A percentile compares a stretch with the other conserved stretches of the same genome.
phyloP scores from a whole-genome alignment of 2,113 vertebrate species.

The Smithornis capensis region DNA sequence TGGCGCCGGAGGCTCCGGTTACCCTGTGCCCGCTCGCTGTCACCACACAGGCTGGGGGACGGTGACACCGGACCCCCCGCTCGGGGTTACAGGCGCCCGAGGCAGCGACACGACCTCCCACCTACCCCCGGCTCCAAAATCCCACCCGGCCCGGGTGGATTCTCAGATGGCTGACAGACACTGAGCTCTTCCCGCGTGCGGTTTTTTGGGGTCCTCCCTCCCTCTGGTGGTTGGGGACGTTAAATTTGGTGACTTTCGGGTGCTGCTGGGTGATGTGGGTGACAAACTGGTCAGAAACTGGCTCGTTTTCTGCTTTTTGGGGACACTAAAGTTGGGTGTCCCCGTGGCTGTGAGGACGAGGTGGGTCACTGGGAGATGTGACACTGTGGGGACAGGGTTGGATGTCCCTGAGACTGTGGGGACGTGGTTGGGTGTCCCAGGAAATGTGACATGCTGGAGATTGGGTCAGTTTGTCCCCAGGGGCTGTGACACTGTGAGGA shows the following conservation, averaged over 20 bases:
- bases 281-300: rapidly evolving
- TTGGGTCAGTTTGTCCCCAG: not conserved
- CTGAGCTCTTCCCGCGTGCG: not conserved
- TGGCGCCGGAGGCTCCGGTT: not conserved
- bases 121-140: not conserved
- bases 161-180: not conserved
- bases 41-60: rapidly evolving
- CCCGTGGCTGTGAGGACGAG: not conserved
- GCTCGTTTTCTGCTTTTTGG: not conserved
- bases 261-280: not conserved
- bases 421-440: not conserved
- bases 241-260: not conserved
- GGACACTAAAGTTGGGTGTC: not conserved
- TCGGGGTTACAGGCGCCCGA: not conserved
- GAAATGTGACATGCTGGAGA: rapidly evolving
- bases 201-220: not conserved
- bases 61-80: not conserved
- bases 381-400: not conserved
- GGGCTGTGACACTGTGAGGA: not conserved
- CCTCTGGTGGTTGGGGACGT: not conserved
- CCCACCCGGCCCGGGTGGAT: not conserved
- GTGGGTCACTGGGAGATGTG: not conserved
- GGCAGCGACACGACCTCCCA: not conserved
- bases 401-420: not conserved
- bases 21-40: not conserved